Conservation (phyloP, 2,888 invertebrate genomes). For the Drosophila formosana region DNA sequence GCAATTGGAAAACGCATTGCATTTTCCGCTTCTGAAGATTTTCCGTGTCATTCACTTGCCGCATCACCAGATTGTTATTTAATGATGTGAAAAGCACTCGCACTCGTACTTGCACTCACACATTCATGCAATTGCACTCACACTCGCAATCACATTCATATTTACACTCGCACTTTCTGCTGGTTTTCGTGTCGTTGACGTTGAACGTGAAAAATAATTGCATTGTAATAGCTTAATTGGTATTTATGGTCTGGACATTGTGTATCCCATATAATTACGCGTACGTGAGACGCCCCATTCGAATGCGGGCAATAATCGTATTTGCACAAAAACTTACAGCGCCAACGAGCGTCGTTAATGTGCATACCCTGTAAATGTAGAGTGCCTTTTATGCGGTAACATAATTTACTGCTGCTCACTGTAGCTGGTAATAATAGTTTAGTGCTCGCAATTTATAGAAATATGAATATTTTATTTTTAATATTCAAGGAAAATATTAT, state of each 20-base stretch:
- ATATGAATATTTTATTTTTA: too few relatives aligned
- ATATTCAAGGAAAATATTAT: too few relatives aligned
- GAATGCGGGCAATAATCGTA: constrained; percentile 26
- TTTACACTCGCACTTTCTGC: constrained; percentile 28
- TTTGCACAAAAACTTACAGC: constrained; percentile 41
- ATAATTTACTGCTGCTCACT: too few relatives aligned
- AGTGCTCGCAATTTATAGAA: too few relatives aligned
- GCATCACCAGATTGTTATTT: constrained; percentile 37
- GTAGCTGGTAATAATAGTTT: too few relatives aligned
- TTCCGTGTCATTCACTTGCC: constrained; percentile 61
- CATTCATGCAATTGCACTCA: neutral
- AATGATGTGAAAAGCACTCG: constrained; percentile 40
- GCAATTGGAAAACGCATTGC: constrained; percentile 31
- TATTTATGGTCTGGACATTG: constrained; percentile 61
- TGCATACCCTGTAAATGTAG: constrained; percentile 6
- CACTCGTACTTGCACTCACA: neutral
- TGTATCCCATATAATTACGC: constrained; percentile 35
- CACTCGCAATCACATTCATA: neutral
- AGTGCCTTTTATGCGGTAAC: neutral
- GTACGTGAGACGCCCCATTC: constrained; percentile 50
- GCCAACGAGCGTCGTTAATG: constrained; percentile 6
- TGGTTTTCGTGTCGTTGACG: constrained; percentile 53
- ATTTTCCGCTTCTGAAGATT: constrained; percentile 57
- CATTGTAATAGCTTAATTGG: constrained; percentile 73
- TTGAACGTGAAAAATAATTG: constrained; percentile 45